A percentile compares a stretch with the other conserved stretches of the same genome.
phyloP scores from a whole-genome alignment of 2,113 vertebrate genomes.

The Cygnus atratus region DNA sequence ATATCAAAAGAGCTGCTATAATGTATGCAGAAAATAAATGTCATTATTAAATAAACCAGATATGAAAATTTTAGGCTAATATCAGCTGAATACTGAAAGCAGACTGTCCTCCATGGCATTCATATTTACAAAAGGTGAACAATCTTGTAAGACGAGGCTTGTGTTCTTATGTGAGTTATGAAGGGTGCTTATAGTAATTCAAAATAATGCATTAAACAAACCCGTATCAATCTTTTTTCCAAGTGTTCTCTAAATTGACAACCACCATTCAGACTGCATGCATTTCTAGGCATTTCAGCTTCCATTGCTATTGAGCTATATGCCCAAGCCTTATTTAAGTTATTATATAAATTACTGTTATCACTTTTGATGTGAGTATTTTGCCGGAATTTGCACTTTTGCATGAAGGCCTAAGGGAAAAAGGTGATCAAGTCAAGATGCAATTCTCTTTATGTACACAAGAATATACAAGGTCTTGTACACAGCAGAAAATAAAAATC shows the following conservation, averaged over 20 bases:
- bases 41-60: background rate
- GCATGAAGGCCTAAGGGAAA: background rate
- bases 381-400: background rate
- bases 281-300: background rate
- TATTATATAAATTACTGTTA: background rate
- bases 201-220: background rate
- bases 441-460: background rate
- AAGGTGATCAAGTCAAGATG: background rate
- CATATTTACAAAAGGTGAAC: background rate
- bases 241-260: background rate
- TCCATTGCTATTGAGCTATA: background rate
- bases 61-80: background rate
- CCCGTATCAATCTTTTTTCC: background rate
- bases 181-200: background rate
- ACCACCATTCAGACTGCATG: background rate
- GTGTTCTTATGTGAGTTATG: background rate
- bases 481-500: background rate
- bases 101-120: background rate
- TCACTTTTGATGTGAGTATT: background rate
- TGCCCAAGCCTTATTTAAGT: background rate
- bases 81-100: background rate
- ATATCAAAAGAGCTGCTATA: background rate
- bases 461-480: background rate
- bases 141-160: background rate
- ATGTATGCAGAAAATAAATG: background rate